Percentiles rank a stretch among this genome's conserved stretches.
Conservation (phyloP, 2,113 vertebrate species). For the Lathamus discolor region DNA sequence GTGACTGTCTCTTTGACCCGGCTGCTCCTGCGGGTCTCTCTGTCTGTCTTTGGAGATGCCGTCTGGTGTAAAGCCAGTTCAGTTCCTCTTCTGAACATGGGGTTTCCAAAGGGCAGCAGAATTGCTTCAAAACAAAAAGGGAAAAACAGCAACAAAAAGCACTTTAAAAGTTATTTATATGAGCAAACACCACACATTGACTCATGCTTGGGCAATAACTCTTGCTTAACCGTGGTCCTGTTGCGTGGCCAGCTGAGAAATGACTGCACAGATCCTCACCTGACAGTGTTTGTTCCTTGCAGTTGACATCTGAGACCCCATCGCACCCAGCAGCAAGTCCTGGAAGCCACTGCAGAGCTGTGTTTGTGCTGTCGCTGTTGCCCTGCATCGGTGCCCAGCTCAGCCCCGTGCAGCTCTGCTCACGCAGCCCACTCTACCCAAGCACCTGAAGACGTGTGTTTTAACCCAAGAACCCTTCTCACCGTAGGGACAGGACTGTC, state of each 20-base stretch:
- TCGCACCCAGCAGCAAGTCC: neutral
- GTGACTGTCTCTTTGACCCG: neutral
- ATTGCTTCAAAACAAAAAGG: neutral
- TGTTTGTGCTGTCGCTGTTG: accelerated
- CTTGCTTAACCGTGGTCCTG: neutral
- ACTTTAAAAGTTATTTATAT: neutral
- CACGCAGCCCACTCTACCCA: accelerated
- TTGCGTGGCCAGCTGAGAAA: neutral
- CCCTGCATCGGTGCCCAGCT: accelerated
- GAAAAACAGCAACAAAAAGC: neutral
- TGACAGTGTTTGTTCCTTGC: accelerated
- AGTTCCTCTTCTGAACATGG: neutral
- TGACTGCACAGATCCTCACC: accelerated
- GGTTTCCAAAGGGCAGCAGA: neutral
- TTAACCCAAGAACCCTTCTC: neutral
- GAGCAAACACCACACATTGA: neutral
- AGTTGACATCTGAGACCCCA: accelerated
- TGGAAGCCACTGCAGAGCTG: neutral
- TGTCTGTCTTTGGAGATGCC: neutral
- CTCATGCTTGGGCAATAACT: neutral
- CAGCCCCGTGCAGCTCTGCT: neutral
- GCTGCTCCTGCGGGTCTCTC: neutral
- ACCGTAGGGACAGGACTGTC: accelerated
- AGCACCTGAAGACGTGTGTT: too few species aligned
- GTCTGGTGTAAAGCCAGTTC: neutral